Evolutionary conservation across 2,113 vertebrate genomes (phyloP), one percentile per base, ranked within the genome.

Genomic region (Ardeotis arabs): DNA sequence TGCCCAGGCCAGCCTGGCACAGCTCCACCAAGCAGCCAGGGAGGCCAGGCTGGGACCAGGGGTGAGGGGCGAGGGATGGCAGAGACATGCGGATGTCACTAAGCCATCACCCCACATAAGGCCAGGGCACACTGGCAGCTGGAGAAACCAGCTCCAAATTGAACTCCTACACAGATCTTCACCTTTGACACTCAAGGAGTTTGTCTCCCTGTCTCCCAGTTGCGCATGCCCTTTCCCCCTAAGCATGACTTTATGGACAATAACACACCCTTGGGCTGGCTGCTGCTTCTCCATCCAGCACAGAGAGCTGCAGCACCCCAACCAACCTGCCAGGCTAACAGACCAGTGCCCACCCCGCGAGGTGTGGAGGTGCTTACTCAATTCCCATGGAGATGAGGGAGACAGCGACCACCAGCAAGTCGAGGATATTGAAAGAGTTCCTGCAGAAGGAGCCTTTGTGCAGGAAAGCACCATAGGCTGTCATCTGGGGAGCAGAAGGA

Each of bases 381-480:
- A 99, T 98, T 74, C 98, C 99, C 98, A 99, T 99, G 70, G 99
- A 99, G 91, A 99, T 98, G 69, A 99, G 99, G 7, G 99, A 99
- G 64, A 99, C 99, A 2, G 97, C 97, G 3, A 99, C 99, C 93
- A 99, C 99, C 77, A 99, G 97, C 92, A 99, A 98, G 97, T 99
- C 99, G 58, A 99, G 98, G 95, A 99, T 99, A 95, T 99, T 99
- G 98, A 99, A 99, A 77, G 98, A 99, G 97, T 99, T 99, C 76
- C 99, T 98, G 93, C 99, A 99, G 98, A 99, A 99, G 58, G 99
- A 99, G 67, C 99, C 99, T 87, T 98, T 98, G 87, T 99, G 99
- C 96, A 99, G 98, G 97, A 99, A 99, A 19, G 99, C 99, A 8
- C 99, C 99, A 0, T 99, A 99, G 53, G 99, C 97, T 1, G 99